A percentile compares a stretch with the other conserved stretches of the same genome.
phyloP scores from a whole-genome alignment of 2,888 invertebrate genomes.

The Mellilla xanthometata region DNA sequence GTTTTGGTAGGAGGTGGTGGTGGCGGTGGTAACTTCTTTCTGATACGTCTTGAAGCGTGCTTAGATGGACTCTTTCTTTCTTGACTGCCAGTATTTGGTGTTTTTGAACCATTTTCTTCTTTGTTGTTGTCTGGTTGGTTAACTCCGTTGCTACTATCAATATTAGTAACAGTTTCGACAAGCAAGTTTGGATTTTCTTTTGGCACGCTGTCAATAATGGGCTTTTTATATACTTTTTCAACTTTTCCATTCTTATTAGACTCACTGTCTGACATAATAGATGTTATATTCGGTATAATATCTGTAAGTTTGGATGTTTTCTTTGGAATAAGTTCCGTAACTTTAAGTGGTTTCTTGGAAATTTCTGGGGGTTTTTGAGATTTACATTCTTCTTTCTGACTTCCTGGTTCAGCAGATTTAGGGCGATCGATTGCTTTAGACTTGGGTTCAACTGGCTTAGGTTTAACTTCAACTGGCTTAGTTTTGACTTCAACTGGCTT shows the following conservation, averaged over 20 bases:
- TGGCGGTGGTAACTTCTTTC: slow-evolving; percentile 72
- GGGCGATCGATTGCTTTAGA: slow-evolving; percentile 12
- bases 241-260: slow-evolving; percentile 11
- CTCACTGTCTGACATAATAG: slow-evolving; percentile 17
- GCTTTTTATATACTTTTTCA: slow-evolving; percentile 10
- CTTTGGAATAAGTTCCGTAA: slow-evolving; percentile 32
- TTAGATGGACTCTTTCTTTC: slow-evolving; percentile 56
- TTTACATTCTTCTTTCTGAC: slow-evolving; percentile 35
- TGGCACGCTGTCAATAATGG: slow-evolving; percentile 18
- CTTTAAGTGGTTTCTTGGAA: slow-evolving; percentile 16
- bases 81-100: slow-evolving; percentile 24
- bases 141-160: slow-evolving; percentile 13
- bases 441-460: neutral
- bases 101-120: slow-evolving; percentile 20
- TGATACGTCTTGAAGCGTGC: slow-evolving; percentile 59
- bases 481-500: no score
- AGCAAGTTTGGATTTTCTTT: slow-evolving; percentile 24
- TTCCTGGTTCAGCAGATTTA: slow-evolving; percentile 39
- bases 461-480: no score
- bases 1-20: slow-evolving; percentile 54
- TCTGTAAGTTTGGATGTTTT: slow-evolving; percentile 27
- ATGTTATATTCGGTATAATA: slow-evolving; percentile 16
- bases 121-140: slow-evolving; percentile 1
- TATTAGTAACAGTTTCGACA: slow-evolving; percentile 20
- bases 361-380: slow-evolving; percentile 13